Evolutionary conservation across 2,797 vertebrate genomes (phyloP).

Genomic region (Sebastes itinus): DNA sequence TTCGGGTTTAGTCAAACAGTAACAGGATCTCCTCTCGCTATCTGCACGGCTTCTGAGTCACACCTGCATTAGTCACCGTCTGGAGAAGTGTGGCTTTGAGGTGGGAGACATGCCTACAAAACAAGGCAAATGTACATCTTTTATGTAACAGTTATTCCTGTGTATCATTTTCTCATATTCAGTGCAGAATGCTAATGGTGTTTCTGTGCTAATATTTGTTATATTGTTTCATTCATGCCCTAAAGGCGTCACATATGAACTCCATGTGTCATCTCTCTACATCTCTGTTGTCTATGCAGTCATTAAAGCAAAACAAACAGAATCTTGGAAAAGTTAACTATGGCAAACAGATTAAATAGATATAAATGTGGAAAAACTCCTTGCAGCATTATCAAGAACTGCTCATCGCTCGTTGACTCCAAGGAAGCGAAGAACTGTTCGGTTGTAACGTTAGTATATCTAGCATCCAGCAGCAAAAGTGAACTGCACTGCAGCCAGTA

Average conservation of each 20-base stretch:
- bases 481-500: neutral
- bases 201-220: conserved; percentile 40
- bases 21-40: conserved; percentile 31
- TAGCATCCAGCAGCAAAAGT: neutral
- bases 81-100: conserved; percentile 23
- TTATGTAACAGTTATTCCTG: neutral
- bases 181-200: neutral
- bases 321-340: neutral
- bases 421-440: too few species aligned
- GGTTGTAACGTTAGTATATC: too few species aligned
- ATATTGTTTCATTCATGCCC: conserved; percentile 12
- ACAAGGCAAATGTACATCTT: neutral
- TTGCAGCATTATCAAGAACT: neutral
- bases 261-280: conserved; percentile 20
- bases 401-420: too few species aligned
- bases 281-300: conserved; percentile 29
- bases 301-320: conserved; percentile 31
- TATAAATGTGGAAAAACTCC: neutral
- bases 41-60: conserved; percentile 40
- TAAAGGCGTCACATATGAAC: conserved; percentile 30
- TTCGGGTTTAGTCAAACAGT: conserved; percentile 52
- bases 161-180: neutral
- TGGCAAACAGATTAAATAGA: neutral
- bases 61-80: conserved; percentile 39
- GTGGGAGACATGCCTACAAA: conserved; percentile 16